Base-by-base conservation (phyloP, 2,797 vertebrate species). In the Urocyon cinereoargenteus region DNA sequence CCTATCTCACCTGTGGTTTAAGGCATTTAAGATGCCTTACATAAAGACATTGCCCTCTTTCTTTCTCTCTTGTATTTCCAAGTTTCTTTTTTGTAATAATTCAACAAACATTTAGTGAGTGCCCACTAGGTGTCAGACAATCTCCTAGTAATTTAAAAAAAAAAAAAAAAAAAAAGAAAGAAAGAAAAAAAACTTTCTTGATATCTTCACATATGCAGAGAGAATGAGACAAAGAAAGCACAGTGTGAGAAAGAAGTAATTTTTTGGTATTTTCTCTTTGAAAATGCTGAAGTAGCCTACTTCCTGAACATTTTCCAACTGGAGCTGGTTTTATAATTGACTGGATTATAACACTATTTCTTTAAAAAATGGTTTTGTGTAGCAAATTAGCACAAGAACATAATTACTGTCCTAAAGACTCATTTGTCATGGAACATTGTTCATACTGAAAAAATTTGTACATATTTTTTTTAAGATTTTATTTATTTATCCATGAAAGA, bases 71-170 rank as follows among this genome's bases (percentile, higher is more conserved):
- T 62, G 0, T 55, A 19, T 24, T 88, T 91, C 83, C n/a, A 13
- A 49, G 45, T 75, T 18, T 51, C 26, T 51, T 49, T 75, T 40
- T 31, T 51, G 45, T 88, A 85, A 19, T 85, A 73, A 92, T 82
- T 85, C 59, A 97, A 26, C 21, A 88, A 93, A 36, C 24, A 90
- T 94, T 92, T 83, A 82, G 84, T 86, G 26, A 96, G 26, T 96
- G 93, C 68, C 97, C 98, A 98, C 97, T 98, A 98, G 97, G 45
- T 98, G 97, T 98, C 98, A 98, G 92, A 40, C 85, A n/a, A 93
- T 93, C 78, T 96, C 96, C 53, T 96, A 87, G 83, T 86, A 95
- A 86, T 90, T 96, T 59, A 62, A 79, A 68, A 64, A 28, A 26
- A 75, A 75, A 75, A 26, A 49, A 62, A 28, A 64, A 64, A 64